Conservation (phyloP, 2,797 vertebrate species). For the Rachycentron canadum region DNA sequence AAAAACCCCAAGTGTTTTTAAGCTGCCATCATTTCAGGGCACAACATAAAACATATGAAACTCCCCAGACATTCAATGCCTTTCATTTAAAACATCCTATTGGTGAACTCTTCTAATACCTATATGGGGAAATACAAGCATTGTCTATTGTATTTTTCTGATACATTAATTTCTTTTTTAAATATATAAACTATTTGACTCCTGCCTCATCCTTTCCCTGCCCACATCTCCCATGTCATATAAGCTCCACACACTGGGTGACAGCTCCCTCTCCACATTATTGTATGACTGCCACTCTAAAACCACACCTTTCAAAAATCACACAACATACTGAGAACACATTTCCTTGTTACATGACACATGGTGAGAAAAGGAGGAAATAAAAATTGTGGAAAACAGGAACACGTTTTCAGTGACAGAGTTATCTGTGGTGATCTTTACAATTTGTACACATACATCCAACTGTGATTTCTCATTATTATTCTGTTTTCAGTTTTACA, state of each 20-base stretch:
- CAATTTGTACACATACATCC: conserved; percentile 31
- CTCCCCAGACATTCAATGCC: conserved; percentile 80
- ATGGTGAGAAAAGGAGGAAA: conserved; percentile 38
- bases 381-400: conserved; percentile 42
- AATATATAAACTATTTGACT: conserved; percentile 68
- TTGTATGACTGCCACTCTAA: conserved; percentile 52
- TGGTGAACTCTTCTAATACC: conserved; percentile 77
- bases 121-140: conserved; percentile 86
- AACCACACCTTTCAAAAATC: conserved; percentile 61
- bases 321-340: conserved; percentile 62
- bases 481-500: conserved; percentile 29
- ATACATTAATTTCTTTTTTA: conserved; percentile 69
- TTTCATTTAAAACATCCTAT: conserved; percentile 77
- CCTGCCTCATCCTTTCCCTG: conserved; percentile 55
- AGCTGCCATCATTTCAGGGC: conserved; percentile 86
- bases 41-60: conserved; percentile 74
- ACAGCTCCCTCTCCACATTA: conserved; percentile 34
- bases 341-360: conserved; percentile 60
- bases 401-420: conserved; percentile 48
- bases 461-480: conserved; percentile 42
- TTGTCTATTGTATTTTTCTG: conserved; percentile 69
- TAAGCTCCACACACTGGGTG: conserved; percentile 43
- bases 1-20: conserved; percentile 72
- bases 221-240: conserved; percentile 52
- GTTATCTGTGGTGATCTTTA: conserved; percentile 34